These are phyloP conservation scores for Pheosia gnoma DNA, from an alignment of 2,888 invertebrate genomes.

Conservation along the genomic window DNA sequence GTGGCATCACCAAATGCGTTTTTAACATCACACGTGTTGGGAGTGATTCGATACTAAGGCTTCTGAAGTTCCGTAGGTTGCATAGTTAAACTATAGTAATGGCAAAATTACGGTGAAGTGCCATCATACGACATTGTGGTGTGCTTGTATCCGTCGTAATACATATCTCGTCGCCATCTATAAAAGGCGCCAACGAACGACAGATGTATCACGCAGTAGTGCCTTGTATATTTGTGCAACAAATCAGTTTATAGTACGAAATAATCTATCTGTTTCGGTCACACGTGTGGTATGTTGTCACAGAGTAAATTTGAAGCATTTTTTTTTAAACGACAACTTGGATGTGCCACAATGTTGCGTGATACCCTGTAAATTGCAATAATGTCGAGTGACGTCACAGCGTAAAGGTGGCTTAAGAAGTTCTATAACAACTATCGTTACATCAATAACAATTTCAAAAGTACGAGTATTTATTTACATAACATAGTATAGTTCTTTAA, in stretches of 20 bases:
- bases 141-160: neutral
- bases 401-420: too few relatives aligned
- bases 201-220: neutral
- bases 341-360: neutral
- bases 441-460: too few relatives aligned
- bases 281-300: neutral
- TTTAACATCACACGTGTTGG: constrained; percentile 42
- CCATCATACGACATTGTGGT: neutral
- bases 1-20: constrained; percentile 37
- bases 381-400: neutral
- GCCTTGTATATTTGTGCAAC: neutral
- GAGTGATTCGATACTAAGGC: constrained; percentile 29
- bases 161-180: neutral
- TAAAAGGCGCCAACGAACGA: neutral
- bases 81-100: neutral
- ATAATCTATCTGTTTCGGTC: neutral
- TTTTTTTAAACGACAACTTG: neutral
- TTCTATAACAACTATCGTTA: too few relatives aligned
- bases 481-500: too few relatives aligned
- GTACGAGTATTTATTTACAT: too few relatives aligned
- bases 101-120: neutral
- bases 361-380: neutral
- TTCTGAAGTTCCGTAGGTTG: constrained; percentile 13
- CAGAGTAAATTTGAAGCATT: neutral
- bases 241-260: neutral